These are phyloP conservation scores for Brachionus rubens DNA, from an alignment of 1,140 invertebrate genomes.

Conservation along the genomic window DNA sequence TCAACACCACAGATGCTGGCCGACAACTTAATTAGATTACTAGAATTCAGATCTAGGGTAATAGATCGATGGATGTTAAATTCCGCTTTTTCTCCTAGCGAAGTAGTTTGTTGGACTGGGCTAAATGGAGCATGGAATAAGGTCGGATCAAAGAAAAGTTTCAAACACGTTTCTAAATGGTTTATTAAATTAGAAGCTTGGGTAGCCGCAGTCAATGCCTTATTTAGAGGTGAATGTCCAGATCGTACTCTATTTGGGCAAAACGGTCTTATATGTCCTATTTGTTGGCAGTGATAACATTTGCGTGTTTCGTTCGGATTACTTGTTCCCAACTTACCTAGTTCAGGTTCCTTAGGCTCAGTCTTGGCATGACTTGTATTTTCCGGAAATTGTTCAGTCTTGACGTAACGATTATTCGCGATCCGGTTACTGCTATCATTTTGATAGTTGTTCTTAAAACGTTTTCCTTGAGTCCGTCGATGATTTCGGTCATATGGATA, in stretches of 20 bases:
- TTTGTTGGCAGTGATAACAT: background rate
- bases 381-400: too few relatives aligned
- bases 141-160: background rate
- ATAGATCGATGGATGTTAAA: too few relatives aligned
- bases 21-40: background rate
- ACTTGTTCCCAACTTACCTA: background rate
- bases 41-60: too few relatives aligned
- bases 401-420: background rate
- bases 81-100: too few relatives aligned
- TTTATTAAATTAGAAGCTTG: slow-evolving; percentile 3
- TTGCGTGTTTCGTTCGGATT: background rate
- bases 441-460: too few relatives aligned
- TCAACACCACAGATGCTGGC: background rate
- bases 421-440: background rate
- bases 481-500: too few relatives aligned
- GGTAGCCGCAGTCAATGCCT: background rate
- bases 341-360: background rate
- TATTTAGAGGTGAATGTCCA: too few relatives aligned
- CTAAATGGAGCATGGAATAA: background rate
- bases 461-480: background rate
- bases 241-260: background rate
- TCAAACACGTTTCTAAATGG: background rate
- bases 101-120: background rate
- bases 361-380: background rate
- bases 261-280: background rate